Conservation (phyloP, 1,140 invertebrate genomes). For the Ditylenchus dipsaci region DNA sequence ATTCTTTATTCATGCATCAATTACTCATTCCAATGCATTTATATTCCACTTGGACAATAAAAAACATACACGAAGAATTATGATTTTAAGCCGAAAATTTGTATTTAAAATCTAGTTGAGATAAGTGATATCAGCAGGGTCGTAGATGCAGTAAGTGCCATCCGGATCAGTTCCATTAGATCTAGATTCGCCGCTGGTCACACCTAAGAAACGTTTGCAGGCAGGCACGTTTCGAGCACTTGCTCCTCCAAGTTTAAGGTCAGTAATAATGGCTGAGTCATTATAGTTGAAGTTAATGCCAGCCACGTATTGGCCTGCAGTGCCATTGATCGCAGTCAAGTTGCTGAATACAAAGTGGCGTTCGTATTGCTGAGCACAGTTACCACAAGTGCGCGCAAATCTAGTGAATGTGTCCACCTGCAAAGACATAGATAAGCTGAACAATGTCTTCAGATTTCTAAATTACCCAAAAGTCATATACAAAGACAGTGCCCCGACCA, state of each 20-base stretch:
- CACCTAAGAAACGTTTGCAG: background rate
- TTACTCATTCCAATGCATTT: too few species aligned
- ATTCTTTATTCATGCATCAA: too few species aligned
- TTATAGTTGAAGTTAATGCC: conserved; percentile 13
- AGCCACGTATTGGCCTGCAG: conserved; percentile 10
- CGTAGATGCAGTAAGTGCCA: background rate
- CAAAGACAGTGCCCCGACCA: background rate
- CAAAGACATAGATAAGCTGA: too few species aligned
- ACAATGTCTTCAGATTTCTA: too few species aligned
- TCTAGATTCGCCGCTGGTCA: background rate
- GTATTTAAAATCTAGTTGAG: too few species aligned
- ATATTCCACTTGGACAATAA: too few species aligned
- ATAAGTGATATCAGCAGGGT: background rate
- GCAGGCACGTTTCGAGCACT: background rate
- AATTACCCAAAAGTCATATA: conserved; percentile 8
- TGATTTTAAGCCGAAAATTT: too few species aligned
- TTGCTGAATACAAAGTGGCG: conserved; percentile 1
- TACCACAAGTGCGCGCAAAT: conserved; percentile 6
- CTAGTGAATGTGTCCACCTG: background rate
- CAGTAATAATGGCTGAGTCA: conserved; percentile 6
- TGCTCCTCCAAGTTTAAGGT: background rate
- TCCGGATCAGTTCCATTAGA: background rate
- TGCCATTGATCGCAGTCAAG: conserved; percentile 1
- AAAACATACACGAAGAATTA: too few species aligned
- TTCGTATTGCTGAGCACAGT: background rate